phyloP scores from a whole-genome alignment of 1,140 invertebrate species.

The Venturia canescens region DNA sequence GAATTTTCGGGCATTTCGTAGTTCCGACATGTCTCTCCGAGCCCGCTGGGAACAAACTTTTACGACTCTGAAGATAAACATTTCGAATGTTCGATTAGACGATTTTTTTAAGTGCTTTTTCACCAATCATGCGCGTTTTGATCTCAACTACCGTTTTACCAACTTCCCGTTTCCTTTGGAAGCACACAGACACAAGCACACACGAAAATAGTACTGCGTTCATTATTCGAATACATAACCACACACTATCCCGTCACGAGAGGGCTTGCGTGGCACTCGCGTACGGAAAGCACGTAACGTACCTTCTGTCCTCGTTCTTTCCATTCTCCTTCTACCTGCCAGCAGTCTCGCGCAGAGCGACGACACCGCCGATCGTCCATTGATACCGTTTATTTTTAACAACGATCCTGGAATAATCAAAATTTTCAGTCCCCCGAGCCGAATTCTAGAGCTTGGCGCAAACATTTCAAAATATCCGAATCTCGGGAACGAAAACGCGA shows the following conservation, averaged over 20 bases:
- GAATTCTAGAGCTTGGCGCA: too few species aligned
- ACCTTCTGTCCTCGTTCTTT: neutral
- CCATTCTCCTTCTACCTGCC: neutral
- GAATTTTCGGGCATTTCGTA: neutral
- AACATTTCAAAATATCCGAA: too few species aligned
- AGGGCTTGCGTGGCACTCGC: neutral
- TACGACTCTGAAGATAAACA: neutral
- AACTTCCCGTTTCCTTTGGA: slow-evolving; percentile 5
- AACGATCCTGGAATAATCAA: too few species aligned
- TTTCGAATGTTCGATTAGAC: neutral
- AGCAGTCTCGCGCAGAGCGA: too few species aligned
- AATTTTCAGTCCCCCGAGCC: too few species aligned
- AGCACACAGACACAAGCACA: neutral
- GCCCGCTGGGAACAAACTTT: too few species aligned
- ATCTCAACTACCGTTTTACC: neutral
- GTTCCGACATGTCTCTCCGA: too few species aligned
- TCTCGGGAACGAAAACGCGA: too few species aligned
- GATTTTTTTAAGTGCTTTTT: neutral
- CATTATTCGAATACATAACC: neutral
- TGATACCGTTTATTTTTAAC: too few species aligned
- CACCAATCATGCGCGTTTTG: neutral
- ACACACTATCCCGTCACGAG: neutral
- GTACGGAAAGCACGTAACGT: slow-evolving; percentile 10
- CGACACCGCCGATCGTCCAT: too few species aligned
- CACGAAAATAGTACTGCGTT: neutral